Conservation (phyloP, 1,140 invertebrate genomes). For the Caenorhabditis elegans region WBcel235 BX284604.4:3890001-3890500, state of each 20-base stretch:
- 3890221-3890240: no score
- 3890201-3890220: background rate
- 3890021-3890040: no score
- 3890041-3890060: no score
- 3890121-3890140: slow-evolving; percentile 6
- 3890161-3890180: background rate
- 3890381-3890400: background rate
- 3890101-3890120: background rate
- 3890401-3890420: background rate
- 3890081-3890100: background rate
- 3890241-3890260: background rate
- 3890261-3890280: background rate
- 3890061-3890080: no score
- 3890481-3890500: no score
- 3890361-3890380: no score
- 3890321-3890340: slow-evolving; percentile 1
- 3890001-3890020: no score
- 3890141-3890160: slow-evolving; percentile 1
- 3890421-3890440: background rate
- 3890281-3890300: background rate
- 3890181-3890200: background rate
- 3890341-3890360: background rate
- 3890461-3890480: background rate
- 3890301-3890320: background rate
- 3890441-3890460: background rate